These are phyloP conservation scores for Heliconius ismenius DNA, from an alignment of 2,888 invertebrate species.

Conservation along the genomic window DNA sequence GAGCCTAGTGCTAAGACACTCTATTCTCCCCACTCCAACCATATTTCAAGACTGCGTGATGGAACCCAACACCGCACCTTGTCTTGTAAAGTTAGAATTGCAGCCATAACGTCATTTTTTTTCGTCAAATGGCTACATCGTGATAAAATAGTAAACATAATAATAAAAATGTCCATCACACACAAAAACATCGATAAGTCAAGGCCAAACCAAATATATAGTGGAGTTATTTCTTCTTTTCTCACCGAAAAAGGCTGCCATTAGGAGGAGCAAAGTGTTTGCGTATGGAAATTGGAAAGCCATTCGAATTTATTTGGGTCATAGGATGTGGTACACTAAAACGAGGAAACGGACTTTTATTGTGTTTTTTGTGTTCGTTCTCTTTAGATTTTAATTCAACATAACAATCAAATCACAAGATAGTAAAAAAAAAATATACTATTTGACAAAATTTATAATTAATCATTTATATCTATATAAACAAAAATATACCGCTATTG, in stretches of 20 bases:
- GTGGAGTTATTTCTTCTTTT: slow-evolving; percentile 26
- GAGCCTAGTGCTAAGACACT: too few relatives aligned
- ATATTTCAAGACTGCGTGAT: too few relatives aligned
- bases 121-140: too few relatives aligned
- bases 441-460: too few relatives aligned
- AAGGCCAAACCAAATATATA: slow-evolving; percentile 22
- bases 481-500: too few relatives aligned
- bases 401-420: not conserved
- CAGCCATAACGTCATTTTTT: too few relatives aligned
- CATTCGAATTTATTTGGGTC: slow-evolving; percentile 40
- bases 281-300: slow-evolving; percentile 38
- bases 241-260: slow-evolving; percentile 18
- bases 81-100: too few relatives aligned
- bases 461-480: too few relatives aligned
- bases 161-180: not conserved
- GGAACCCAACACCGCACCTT: too few relatives aligned
- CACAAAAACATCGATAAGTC: slow-evolving; percentile 17
- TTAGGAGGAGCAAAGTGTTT: slow-evolving; percentile 36
- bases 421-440: not conserved
- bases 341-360: slow-evolving; percentile 24
- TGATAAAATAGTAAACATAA: not conserved
- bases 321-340: slow-evolving; percentile 20
- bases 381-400: not conserved
- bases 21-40: too few relatives aligned
- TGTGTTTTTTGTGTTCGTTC: slow-evolving; percentile 13